phyloP scores from a whole-genome alignment of 35 echinoderm and acorn worm genomes.

The Strongylocentrotus purpuratus region DNA sequence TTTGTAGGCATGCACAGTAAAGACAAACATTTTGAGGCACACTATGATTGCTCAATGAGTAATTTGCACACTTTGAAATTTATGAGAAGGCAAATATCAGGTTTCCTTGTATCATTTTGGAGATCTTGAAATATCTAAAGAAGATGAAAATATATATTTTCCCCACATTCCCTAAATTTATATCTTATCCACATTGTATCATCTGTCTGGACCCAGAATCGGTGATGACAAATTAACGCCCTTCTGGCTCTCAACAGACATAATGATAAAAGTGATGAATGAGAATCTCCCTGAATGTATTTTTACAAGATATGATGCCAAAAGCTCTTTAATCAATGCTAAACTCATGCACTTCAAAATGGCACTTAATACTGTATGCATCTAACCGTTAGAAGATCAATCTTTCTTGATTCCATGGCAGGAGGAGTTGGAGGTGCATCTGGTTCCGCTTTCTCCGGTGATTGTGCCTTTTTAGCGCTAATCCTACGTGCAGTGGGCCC shows the following conservation, averaged over 20 bases:
- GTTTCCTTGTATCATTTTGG: background rate
- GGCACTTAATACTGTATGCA: background rate
- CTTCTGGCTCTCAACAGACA: background rate
- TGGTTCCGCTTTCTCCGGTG: slow-evolving; percentile 53
- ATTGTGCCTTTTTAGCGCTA: slow-evolving; percentile 37
- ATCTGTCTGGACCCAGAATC: too few relatives aligned
- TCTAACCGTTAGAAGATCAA: slow-evolving; percentile 72
- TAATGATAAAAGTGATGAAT: background rate
- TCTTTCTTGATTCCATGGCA: slow-evolving; percentile 33
- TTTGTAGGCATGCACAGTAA: background rate
- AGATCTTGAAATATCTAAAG: background rate
- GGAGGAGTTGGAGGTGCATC: slow-evolving; percentile 25
- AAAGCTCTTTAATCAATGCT: background rate
- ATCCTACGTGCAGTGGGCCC: slow-evolving; percentile 31
- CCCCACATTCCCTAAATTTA: too few relatives aligned
- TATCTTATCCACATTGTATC: too few relatives aligned
- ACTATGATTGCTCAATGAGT: background rate
- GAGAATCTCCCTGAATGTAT: too few relatives aligned
- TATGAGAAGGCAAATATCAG: background rate
- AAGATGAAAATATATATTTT: too few relatives aligned
- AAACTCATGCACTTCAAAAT: background rate
- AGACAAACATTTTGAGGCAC: background rate
- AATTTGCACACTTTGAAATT: background rate
- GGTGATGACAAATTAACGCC: too few relatives aligned
- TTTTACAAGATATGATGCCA: background rate